Conservation (phyloP, 2,888 invertebrate species). For the Epinotia brunnichana region DNA sequence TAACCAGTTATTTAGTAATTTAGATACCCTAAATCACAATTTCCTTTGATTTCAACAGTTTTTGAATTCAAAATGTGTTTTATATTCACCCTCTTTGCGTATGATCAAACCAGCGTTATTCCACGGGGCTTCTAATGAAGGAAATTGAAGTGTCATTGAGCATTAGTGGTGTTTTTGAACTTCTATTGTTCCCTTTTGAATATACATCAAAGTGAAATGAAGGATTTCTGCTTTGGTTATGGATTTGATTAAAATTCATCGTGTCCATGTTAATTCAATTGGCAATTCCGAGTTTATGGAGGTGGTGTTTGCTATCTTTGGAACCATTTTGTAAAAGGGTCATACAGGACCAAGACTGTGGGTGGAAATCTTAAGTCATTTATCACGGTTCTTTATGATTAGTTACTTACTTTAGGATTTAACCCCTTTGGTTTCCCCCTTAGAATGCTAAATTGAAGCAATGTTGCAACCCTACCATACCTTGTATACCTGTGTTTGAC, state of each 20-base stretch:
- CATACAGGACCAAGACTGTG: background rate
- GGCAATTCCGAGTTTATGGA: slow-evolving; percentile 32
- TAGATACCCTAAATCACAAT: slow-evolving; percentile 3
- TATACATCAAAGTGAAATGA: slow-evolving; percentile 40
- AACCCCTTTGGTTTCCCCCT: too few species aligned
- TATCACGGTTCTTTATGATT: background rate
- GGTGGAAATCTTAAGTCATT: background rate
- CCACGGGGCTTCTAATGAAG: slow-evolving; percentile 63
- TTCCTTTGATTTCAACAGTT: slow-evolving; percentile 31
- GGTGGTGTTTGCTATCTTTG: slow-evolving; percentile 23
- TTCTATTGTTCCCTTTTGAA: slow-evolving; percentile 45
- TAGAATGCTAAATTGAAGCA: too few species aligned
- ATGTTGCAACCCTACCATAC: too few species aligned
- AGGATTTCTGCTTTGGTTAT: slow-evolving; percentile 37
- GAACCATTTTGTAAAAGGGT: background rate
- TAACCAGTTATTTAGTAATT: background rate
- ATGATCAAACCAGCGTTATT: slow-evolving; percentile 62
- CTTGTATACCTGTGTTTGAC: too few species aligned
- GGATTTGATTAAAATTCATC: slow-evolving; percentile 42
- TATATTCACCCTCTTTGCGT: slow-evolving; percentile 61
- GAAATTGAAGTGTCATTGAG: slow-evolving; percentile 66
- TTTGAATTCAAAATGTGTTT: slow-evolving; percentile 17
- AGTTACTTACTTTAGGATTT: background rate
- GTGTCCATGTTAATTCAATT: slow-evolving; percentile 42
- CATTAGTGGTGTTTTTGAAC: slow-evolving; percentile 63